Evolutionary conservation across 2,113 vertebrate genomes (phyloP).

Genomic region (Oxygymnocypris stewartii): DNA sequence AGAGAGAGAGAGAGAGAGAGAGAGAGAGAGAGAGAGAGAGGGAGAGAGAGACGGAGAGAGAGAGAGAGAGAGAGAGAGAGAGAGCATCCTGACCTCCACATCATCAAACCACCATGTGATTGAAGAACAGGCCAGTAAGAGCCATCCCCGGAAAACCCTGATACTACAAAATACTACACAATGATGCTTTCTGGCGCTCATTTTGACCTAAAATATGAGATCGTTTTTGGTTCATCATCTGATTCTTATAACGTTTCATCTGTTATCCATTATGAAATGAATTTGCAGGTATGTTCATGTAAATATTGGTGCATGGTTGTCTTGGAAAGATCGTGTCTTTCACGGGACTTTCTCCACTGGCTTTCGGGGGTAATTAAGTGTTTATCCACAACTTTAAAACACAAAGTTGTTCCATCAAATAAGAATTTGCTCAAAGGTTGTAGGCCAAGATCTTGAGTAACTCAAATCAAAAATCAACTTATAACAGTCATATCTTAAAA

Average conservation of each 20-base stretch:
- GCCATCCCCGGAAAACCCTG: neutral
- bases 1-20: too few species aligned
- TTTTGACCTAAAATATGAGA: neutral
- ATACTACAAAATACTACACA: neutral
- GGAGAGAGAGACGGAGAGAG: constrained; percentile 22
- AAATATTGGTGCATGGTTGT: too few species aligned
- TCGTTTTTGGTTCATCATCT: neutral
- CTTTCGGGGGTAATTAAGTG: too few species aligned
- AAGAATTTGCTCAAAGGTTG: neutral
- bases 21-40: too few species aligned
- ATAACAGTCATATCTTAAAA: too few species aligned
- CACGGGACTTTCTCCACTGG: too few species aligned
- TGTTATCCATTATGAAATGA: neutral
- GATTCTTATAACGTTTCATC: neutral
- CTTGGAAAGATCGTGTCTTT: too few species aligned
- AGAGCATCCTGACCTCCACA: neutral
- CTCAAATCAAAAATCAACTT: neutral
- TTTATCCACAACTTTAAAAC: neutral
- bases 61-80: too few species aligned
- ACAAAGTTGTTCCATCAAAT: neutral
- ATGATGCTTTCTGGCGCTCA: neutral
- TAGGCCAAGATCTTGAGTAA: neutral
- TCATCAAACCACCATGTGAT: neutral
- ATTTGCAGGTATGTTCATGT: neutral
- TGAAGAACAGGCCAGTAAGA: neutral